These are phyloP conservation scores for Synergus laeviventris DNA, from an alignment of 2,888 invertebrate genomes.

Conservation along the genomic window DNA sequence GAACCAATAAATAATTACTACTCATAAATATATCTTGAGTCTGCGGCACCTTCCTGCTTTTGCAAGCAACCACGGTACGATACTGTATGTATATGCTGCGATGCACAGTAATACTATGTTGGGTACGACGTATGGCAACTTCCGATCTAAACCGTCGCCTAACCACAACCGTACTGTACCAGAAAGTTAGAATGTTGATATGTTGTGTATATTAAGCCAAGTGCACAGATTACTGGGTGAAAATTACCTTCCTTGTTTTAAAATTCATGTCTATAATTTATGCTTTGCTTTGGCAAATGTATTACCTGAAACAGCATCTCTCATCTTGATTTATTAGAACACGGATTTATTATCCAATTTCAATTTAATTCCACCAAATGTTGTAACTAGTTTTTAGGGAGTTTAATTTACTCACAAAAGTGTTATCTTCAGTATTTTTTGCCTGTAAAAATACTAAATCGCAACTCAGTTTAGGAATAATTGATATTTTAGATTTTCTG, in stretches of 20 bases:
- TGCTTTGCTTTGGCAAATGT: neutral
- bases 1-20: conserved; percentile 56
- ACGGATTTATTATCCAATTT: too few species aligned
- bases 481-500: too few species aligned
- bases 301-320: too few species aligned
- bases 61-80: neutral
- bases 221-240: neutral
- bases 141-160: conserved; percentile 13
- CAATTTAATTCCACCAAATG: too few species aligned
- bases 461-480: too few species aligned
- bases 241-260: conserved; percentile 2
- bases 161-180: conserved; percentile 10
- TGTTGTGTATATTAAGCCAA: conserved; percentile 16
- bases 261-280: neutral
- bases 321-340: too few species aligned
- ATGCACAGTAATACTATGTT: neutral
- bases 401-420: too few species aligned
- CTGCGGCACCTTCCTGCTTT: conserved; percentile 41
- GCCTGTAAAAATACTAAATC: too few species aligned
- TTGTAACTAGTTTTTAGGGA: too few species aligned
- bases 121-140: neutral
- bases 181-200: conserved; percentile 12
- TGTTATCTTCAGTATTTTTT: too few species aligned
- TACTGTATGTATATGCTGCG: neutral
- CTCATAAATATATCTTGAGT: conserved; percentile 48